Evolutionary conservation across 2,888 invertebrate species (phyloP), one percentile per base, ranked within the genome.

Genomic region (Acanthosepion lycidas): DNA sequence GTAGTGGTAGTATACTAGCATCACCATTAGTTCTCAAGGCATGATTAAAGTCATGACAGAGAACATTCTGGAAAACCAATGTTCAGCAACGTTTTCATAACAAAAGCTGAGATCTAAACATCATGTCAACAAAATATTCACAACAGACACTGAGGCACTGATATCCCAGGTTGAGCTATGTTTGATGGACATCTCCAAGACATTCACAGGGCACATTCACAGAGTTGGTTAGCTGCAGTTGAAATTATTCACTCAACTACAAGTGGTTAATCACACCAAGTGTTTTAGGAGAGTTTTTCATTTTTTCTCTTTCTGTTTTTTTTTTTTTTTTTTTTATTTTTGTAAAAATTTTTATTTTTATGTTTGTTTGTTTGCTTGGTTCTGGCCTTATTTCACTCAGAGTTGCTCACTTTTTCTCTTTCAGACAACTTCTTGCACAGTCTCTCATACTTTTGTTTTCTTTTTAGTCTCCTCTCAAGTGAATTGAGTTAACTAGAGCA

Each of bases 61-160:
- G 78, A 78, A 78, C 78, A n/a, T 78, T 78, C 78, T 78, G 78
- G 78, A 78, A 78, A 78, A 78, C 78, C 78, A 78, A 78, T 78
- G 78, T 78, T 78, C 78, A 78, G 78, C 78, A 78, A 78, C 78
- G n/a, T 78, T n/a, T 78, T 78, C 9, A n/a, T 93, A 94, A 55
- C 94, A 94, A 55, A 94, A 94, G 94, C 59, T 42, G 94, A 94
- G 94, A 94, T 94, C 94, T 94, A 94, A 49, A 94, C 53, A 94
- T 94, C 28, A 55, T 64, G 55, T 94, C 59, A 94, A 94, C 94
- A 94, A 55, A 55, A 33, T 94, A 64, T 94, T 55, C 59, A 51
- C 94, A 94, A 94, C 59, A 94, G 55, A 55, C 53, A 94, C 33
- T 48, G 94, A 94, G 94, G 94, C 94, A 94, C 94, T 94, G 59